Conservation (phyloP, 2,113 vertebrate species). For the Syrrhaptes paradoxus region DNA sequence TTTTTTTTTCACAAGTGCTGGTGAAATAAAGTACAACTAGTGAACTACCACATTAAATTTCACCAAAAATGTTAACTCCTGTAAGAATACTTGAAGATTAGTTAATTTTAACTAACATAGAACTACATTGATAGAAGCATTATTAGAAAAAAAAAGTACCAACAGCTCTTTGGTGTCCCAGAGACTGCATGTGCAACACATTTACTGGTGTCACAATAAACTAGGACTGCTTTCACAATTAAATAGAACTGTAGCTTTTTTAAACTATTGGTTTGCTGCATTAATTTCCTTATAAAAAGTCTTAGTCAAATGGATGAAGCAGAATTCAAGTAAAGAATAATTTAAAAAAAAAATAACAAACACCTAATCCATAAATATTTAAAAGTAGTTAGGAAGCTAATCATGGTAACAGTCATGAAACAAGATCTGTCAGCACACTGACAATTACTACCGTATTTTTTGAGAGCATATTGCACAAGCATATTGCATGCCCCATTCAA, state of each 20-base stretch:
- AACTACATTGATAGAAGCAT: neutral
- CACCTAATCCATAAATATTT: neutral
- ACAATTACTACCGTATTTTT: neutral
- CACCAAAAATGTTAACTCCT: neutral
- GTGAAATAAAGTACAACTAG: neutral
- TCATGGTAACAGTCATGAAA: neutral
- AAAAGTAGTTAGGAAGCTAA: neutral
- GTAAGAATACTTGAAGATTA: neutral
- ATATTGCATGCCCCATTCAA: neutral
- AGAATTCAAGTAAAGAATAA: neutral
- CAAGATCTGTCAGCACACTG: neutral
- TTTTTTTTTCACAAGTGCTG: neutral
- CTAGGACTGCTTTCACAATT: neutral
- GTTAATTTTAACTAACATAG: neutral
- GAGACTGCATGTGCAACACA: neutral
- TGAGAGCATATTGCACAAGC: neutral
- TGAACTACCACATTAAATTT: neutral
- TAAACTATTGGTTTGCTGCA: neutral
- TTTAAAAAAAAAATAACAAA: neutral
- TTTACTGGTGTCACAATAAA: neutral
- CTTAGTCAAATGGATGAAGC: neutral
- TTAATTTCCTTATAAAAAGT: neutral
- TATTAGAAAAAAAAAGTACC: neutral
- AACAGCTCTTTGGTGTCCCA: neutral
- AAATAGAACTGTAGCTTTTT: neutral